Evolutionary conservation across 2,888 invertebrate genomes (phyloP), one percentile per base, ranked within the genome.

Genomic region (Girardia tigrina): DNA sequence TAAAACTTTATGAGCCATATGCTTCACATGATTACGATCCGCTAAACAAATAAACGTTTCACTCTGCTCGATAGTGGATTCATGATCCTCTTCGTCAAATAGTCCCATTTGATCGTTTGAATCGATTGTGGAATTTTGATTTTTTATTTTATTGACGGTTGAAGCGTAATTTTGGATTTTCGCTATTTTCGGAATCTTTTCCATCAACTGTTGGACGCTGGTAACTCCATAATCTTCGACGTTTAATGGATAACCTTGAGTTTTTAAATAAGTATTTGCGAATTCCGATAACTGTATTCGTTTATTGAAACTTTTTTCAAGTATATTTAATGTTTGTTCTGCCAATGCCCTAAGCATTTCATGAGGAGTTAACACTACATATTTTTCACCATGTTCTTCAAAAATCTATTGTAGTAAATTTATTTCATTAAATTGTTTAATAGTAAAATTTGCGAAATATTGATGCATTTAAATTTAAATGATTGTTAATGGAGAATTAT

Each of bases 171-270:
- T 29, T 29, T 81, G 80, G 83, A 87, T 87, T 83, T 84, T 84
- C 16, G 87, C 83, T 71, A 84, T 83, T 78, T 85, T 84, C 73
- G 83, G 81, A 16, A 88, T 83, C 79, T 86, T 86, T 78, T 85
- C 84, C 76, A 90, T 84, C 12, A 91, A 85, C 77, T 88, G 88
- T 75, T 87, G 86, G 23, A 90, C 81, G 0, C 88, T 86, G 0
- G 84, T 82, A 76, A 88, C 89, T 16, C 88, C 88, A 79, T 89
- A 88, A 73, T 88, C 86, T 74, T 88, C 88, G 0, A 90, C 89
- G 80, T 88, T 87, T 0, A 91, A 86, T 26, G 87, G 86, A 79
- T 89, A 90, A 0, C 91, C 91, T 82, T 88, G 90, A 79, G 88
- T 88, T 74, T 87, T 86, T 69, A 80, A 80, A 82, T 89, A 91